These are phyloP conservation scores for Eristalis arbustorum DNA, from an alignment of 2,888 invertebrate genomes.

Conservation along the genomic window DNA sequence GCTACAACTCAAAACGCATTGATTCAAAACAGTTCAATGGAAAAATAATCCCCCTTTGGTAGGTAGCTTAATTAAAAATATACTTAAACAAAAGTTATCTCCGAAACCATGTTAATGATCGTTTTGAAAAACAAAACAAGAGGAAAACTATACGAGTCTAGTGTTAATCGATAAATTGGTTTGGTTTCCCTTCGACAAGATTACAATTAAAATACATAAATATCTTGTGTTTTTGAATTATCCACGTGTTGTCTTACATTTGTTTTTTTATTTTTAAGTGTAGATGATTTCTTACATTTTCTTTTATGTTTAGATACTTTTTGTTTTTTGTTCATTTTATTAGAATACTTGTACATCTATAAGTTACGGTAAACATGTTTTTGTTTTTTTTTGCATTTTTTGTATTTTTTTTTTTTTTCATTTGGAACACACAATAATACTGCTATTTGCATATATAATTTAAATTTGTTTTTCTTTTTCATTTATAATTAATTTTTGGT, in stretches of 20 bases:
- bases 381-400: constrained; percentile 39
- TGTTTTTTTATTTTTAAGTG: constrained; percentile 22
- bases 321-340: constrained; percentile 42
- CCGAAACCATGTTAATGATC: constrained; percentile 60
- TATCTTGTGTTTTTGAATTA: constrained; percentile 41
- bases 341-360: constrained; percentile 69
- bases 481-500: constrained; percentile 33
- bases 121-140: constrained; percentile 34
- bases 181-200: constrained; percentile 50
- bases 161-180: background rate
- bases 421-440: constrained; percentile 70
- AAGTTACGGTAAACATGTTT: constrained; percentile 62
- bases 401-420: constrained; percentile 35
- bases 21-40: background rate
- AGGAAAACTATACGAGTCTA: constrained; percentile 9
- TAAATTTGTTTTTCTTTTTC: constrained; percentile 44
- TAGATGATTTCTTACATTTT: constrained; percentile 51
- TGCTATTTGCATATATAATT: constrained; percentile 67
- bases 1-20: constrained; percentile 10
- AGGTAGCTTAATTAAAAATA: background rate
- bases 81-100: constrained; percentile 24
- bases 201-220: constrained; percentile 61
- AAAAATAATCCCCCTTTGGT: background rate
- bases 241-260: constrained; percentile 43
- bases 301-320: constrained; percentile 55